Conservation (phyloP, 2,113 vertebrate genomes). For the Semicossyphus pulcher region DNA sequence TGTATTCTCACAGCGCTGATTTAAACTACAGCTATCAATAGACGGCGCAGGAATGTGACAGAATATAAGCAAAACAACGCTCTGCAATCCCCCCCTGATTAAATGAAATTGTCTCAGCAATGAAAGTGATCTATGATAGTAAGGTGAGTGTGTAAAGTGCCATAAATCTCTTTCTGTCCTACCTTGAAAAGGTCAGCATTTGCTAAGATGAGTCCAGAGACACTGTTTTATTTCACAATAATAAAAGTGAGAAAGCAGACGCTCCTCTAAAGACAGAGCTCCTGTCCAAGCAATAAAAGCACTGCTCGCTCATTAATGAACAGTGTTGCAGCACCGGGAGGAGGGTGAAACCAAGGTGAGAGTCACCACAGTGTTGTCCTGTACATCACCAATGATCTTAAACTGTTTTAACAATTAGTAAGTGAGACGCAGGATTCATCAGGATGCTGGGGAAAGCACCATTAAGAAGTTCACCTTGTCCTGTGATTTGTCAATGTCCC, state of each 20-base stretch:
- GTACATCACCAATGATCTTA: not conserved
- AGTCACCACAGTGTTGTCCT: not conserved
- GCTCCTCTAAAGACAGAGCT: slow-evolving; percentile 42
- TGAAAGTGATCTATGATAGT: slow-evolving; percentile 77
- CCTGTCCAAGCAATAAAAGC: slow-evolving; percentile 44
- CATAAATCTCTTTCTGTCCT: slow-evolving; percentile 81
- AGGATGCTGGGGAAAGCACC: not conserved
- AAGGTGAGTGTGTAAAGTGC: slow-evolving; percentile 72
- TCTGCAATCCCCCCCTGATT: slow-evolving; percentile 58
- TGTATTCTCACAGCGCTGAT: slow-evolving; percentile 34
- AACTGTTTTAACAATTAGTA: not conserved
- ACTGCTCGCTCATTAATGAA: slow-evolving; percentile 40
- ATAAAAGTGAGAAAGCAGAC: slow-evolving; percentile 58
- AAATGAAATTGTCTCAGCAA: slow-evolving; percentile 72
- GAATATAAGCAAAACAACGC: slow-evolving; percentile 55
- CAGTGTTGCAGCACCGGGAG: not conserved
- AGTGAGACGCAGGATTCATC: not conserved
- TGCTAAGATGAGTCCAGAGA: slow-evolving; percentile 67
- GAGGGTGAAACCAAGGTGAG: slow-evolving; percentile 45
- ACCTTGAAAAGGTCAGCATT: slow-evolving; percentile 80
- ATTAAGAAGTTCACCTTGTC: not conserved
- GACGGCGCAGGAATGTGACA: slow-evolving; percentile 31
- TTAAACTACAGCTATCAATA: slow-evolving; percentile 62
- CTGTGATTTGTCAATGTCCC: not conserved
- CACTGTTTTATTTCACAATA: slow-evolving; percentile 52